Evolutionary conservation across 2,888 invertebrate species (phyloP), one percentile per base, ranked within the genome.

Genomic region (Andrena dorsata): DNA sequence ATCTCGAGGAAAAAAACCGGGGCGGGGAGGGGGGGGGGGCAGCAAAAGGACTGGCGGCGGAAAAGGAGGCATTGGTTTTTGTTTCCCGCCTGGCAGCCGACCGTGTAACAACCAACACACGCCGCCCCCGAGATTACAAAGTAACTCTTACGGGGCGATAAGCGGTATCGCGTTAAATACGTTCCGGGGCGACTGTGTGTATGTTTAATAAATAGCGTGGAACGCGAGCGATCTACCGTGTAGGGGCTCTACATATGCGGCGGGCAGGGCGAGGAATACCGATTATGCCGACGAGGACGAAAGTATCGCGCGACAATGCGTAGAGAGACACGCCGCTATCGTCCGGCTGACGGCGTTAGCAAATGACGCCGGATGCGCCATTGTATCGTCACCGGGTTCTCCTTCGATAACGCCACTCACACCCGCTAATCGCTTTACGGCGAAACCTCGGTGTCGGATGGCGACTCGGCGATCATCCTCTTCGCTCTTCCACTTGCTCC

Each of bases 391-490:
- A 72, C 81, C 63, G 79, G 23, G 58, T 85, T 75, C 83, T 85
- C 76, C 70, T 72, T 74, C 79, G 86, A 87, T 87, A 87, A 87
- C 87, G 83, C 83, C 83, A 76, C 84, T 80, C 83, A 72, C 73
- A 51, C 69, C 65, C 16, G 70, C 68, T 86, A 88, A 88, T 88
- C 88, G 88, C 78, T 86, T 88, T 87, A 88, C 88, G 83, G 75
- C 82, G 88, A 88, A 88, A 76, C 84, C 78, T 76, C 28, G 78
- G 87, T 88, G 85, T 88, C 87, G 63, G 80, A 72, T 88, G 80
- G 69, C 88, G 83, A 74, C 69, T 75, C 71, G 72, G 63, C 75
- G 74, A 76, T 80, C 68, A 75, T 73, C 28, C 41, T 41, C 13
- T 26, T 58, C 13, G 58, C 49, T 70, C 13, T 23, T 3, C 51